Percentiles rank a stretch among this genome's conserved stretches.
These are phyloP conservation scores for Pseudomyrmex flavicornis DNA, from an alignment of 1,140 invertebrate genomes.

Conservation along the genomic window DNA sequence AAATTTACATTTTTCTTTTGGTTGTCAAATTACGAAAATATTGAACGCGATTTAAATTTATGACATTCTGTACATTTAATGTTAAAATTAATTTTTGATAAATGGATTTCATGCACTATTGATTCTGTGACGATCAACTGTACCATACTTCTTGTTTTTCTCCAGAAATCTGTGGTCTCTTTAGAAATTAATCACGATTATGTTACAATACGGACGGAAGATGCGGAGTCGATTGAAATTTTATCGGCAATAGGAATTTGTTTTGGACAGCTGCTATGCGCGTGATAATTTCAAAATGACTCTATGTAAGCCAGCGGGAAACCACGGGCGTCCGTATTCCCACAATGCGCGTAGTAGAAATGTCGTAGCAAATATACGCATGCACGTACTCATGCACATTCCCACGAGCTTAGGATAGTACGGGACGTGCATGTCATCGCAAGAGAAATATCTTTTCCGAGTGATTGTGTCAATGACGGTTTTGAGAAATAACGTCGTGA, in stretches of 20 bases:
- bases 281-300: constrained; percentile 69
- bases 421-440: constrained; percentile 37
- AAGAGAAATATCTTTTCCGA: constrained; percentile 48
- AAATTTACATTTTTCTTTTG: neutral
- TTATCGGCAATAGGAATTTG: constrained; percentile 61
- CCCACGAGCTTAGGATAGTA: constrained; percentile 55
- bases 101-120: neutral
- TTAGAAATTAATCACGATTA: constrained; percentile 38
- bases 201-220: constrained; percentile 41
- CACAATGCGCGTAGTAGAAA: constrained; percentile 70
- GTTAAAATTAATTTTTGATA: too few relatives aligned
- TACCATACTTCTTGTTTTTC: neutral
- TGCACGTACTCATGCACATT: constrained; percentile 20
- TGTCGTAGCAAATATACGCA: constrained; percentile 60
- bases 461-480: constrained; percentile 50
- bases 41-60: neutral
- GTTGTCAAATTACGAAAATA: neutral
- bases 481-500: constrained; percentile 65
- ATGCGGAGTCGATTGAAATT: constrained; percentile 67
- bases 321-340: constrained; percentile 71
- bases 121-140: too few relatives aligned
- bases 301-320: constrained; percentile 73
- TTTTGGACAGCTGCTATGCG: constrained; percentile 65
- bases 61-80: too few relatives aligned
- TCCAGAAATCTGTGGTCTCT: constrained; percentile 1